Evolutionary conservation across 2,797 vertebrate genomes (phyloP), one percentile per base, ranked within the genome.

Genomic region (Falco cherrug): DNA sequence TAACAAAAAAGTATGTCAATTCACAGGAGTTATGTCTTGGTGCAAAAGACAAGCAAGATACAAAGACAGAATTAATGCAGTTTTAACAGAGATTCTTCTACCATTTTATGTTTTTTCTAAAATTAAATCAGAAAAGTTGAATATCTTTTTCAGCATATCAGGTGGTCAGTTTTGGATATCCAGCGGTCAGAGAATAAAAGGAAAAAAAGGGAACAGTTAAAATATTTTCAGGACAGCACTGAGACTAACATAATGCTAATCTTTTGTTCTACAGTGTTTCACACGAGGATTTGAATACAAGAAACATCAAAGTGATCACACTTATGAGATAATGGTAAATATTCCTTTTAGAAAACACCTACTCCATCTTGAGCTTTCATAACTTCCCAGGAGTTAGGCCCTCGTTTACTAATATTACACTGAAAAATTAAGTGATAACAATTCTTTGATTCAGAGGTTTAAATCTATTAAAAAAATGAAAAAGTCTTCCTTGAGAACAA

Each of bases 311-410:
- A 99, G 99, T 77, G 99, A 99, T 97, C 99, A 99, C 92, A 99
- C 98, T 85, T 99, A 99, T 22, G 99, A 99, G 98, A 99, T 99
- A 93, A 99, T 99, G 99, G 99, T 99, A 98, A 98, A 98, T 95
- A 94, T 33, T 84, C 87, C 69, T 29, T 94, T 59, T 45, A 81
- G 70, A 35, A 75, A 79, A 80, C 78, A 48, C 82, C 74, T 37
- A 1, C 81, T 84, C 65, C 15, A 3, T 61, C 63, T 50, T 86
- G 78, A 43, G 59, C 78, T 80, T 59, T 70, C 75, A 1, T 31
- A 68, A 3, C 63, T 57, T 71, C 68, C 35, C 69, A 57, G 41
- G 48, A 82, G 41, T 47, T 21, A 78, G n/a, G 48, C 33, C 54
- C 11, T 33, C n/a, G 47, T 59, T 85, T 85, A 17, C 39, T 64